These are phyloP conservation scores for Trachelus tabidus DNA, from an alignment of 2,888 invertebrate species.

Conservation along the genomic window DNA sequence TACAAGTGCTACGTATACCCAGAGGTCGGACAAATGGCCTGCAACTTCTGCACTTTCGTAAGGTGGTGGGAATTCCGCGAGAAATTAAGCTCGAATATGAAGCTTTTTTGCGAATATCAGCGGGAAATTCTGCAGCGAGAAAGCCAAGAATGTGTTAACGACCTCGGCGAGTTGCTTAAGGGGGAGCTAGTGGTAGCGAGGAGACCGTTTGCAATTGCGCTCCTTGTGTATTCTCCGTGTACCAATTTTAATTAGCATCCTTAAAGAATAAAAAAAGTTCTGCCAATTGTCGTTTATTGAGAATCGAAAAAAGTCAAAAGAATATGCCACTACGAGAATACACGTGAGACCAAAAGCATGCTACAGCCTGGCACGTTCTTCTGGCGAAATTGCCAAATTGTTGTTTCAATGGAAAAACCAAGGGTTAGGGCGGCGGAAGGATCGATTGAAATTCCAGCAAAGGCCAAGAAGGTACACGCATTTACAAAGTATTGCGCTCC, in stretches of 20 bases:
- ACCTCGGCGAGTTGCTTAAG: slow-evolving; percentile 19
- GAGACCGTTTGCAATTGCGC: neutral
- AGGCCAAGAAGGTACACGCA: neutral
- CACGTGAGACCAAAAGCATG: neutral
- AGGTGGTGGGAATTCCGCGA: slow-evolving; percentile 20
- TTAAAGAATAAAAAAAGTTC: neutral
- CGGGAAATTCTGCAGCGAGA: slow-evolving; percentile 41
- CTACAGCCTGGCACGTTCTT: neutral
- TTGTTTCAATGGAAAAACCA: neutral
- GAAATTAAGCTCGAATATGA: slow-evolving; percentile 41
- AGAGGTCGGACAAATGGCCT: slow-evolving; percentile 9
- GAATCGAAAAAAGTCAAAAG: too few relatives aligned
- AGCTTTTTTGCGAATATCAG: slow-evolving; percentile 45
- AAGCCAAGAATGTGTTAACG: slow-evolving; percentile 43
- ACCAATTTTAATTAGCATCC: neutral
- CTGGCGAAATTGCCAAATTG: neutral
- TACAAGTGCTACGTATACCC: neutral
- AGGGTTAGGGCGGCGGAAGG: neutral
- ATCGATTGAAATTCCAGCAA: neutral
- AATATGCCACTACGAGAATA: neutral
- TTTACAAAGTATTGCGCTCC: neutral
- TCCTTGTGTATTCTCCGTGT: neutral
- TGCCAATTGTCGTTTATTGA: neutral
- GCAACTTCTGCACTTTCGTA: slow-evolving; percentile 27
- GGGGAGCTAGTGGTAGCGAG: neutral